Conservation (phyloP, 1,140 invertebrate species). For the Hycleus cichorii region DNA sequence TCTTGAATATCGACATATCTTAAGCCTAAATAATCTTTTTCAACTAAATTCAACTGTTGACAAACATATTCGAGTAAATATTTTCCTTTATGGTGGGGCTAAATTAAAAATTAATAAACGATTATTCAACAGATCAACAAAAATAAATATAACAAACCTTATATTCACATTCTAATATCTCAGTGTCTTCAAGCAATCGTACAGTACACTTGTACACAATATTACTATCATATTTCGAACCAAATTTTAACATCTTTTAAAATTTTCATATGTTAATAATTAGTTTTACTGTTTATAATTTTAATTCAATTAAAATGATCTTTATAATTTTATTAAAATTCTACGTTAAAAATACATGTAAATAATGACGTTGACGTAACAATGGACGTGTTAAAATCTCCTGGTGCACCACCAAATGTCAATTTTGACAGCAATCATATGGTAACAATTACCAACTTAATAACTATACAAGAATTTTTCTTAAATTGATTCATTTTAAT, state of each 20-base stretch:
- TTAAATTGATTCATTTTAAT: too few species aligned
- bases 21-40: constrained; percentile 96
- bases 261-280: constrained; percentile 8
- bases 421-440: too few species aligned
- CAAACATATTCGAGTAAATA: constrained; percentile 90
- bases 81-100: constrained; percentile 91
- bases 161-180: constrained; percentile 92
- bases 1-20: constrained; percentile 88
- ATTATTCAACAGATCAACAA: constrained; percentile 1
- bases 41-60: constrained; percentile 85
- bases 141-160: constrained; percentile 57
- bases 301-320: background rate
- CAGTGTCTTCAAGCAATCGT: constrained; percentile 86
- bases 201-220: constrained; percentile 91
- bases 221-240: constrained; percentile 73
- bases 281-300: background rate
- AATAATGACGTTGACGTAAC: background rate
- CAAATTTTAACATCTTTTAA: constrained; percentile 62
- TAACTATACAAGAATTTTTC: too few species aligned
- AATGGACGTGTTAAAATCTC: background rate
- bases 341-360: background rate
- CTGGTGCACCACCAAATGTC: too few species aligned
- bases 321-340: background rate
- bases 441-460: too few species aligned
- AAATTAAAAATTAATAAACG: constrained; percentile 38